phyloP scores from a whole-genome alignment of 2,113 vertebrate species.

The Ceuthmochares aereus region DNA sequence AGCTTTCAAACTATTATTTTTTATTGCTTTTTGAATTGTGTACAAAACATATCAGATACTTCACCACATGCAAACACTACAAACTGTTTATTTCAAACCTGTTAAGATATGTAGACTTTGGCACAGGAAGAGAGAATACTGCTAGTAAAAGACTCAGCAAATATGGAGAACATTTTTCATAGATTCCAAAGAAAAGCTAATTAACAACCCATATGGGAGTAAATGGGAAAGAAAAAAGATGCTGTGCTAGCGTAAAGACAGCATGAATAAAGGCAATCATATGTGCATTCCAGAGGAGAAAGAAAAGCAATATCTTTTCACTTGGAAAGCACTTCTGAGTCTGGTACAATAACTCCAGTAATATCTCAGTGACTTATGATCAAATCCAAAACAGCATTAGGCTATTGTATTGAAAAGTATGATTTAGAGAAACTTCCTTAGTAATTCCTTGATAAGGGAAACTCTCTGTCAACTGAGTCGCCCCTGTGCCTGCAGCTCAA shows the following conservation, averaged over 20 bases:
- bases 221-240: conserved; percentile 1
- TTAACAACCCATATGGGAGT: conserved; percentile 30
- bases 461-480: neutral
- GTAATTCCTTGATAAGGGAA: neutral
- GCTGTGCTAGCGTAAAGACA: neutral
- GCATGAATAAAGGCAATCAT: neutral
- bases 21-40: neutral
- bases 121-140: neutral
- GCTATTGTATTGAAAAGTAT: neutral
- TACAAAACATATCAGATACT: neutral
- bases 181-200: conserved; percentile 4
- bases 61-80: neutral
- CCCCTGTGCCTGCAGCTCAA: neutral
- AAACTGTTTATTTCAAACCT: neutral
- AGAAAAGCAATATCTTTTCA: neutral
- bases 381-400: neutral
- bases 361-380: neutral
- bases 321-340: neutral
- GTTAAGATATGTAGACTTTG: neutral
- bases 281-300: neutral
- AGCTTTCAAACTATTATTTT: neutral
- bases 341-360: neutral
- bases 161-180: neutral
- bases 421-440: neutral
- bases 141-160: neutral